phyloP scores from a whole-genome alignment of 2,888 invertebrate genomes.

The Pyralis farinalis region DNA sequence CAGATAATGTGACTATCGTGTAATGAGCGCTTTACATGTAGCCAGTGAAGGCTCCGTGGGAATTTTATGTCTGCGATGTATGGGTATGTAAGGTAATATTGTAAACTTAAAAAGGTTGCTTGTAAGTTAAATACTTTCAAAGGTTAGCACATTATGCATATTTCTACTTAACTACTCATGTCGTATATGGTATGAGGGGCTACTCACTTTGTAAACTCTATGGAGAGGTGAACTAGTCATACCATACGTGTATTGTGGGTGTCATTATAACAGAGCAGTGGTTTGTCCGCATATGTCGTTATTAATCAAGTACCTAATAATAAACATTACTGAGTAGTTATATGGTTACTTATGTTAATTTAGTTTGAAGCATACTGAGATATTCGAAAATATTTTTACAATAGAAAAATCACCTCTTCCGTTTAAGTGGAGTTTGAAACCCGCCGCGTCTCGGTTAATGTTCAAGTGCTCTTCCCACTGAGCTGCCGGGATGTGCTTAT shows the following conservation, averaged over 20 bases:
- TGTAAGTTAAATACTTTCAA: background rate
- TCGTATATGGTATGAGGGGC: conserved; percentile 2
- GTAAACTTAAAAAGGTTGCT: conserved; percentile 2
- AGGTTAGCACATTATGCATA: conserved; percentile 1
- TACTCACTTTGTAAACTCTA: background rate
- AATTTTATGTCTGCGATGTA: conserved; percentile 5
- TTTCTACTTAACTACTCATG: conserved; percentile 3
- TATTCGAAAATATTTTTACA: no score
- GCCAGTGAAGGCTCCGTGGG: conserved; percentile 1
- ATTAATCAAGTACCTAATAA: no score
- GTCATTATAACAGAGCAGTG: no score
- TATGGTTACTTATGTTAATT: no score
- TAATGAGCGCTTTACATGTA: background rate
- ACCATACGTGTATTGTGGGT: background rate
- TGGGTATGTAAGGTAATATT: conserved; percentile 7
- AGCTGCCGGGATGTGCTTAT: no score
- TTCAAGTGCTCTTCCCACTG: no score
- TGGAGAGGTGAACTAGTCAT: background rate
- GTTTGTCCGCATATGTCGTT: no score
- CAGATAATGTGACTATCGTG: background rate
- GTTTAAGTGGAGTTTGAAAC: no score
- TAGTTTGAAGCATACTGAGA: no score
- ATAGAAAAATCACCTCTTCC: no score
- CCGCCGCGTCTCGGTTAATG: no score
- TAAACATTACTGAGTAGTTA: no score